Base-by-base conservation (phyloP, 2,888 invertebrate species). In the Odontocerum albicorne region DNA sequence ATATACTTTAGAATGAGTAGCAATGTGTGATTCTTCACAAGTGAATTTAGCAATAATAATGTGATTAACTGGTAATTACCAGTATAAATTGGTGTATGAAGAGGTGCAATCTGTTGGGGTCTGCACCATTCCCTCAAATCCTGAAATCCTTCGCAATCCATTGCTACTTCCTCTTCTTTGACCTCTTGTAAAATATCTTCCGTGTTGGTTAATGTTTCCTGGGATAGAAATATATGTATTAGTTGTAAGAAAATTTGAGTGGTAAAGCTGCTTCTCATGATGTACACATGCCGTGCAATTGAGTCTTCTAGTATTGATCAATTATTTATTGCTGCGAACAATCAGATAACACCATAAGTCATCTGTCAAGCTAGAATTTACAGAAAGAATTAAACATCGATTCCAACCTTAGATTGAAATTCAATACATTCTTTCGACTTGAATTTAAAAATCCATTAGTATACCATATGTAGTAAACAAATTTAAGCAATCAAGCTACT, bases 71-170 rank as follows among this genome's bases (percentile, higher is more conserved):
- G n/a, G n/a, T n/a, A n/a, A n/a, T 39, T 38, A 49, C 49, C 49
- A 55, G 13, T 44, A 38, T 13, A 36, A 73, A 72, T 70, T 76
- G 72, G 67, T 70, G 70, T 72, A 74, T 70, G 42, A 12, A 16
- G 43, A 4, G 16, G 22, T 71, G 74, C 75, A 71, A 77, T 15
- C 7, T 8, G 22, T 17, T 69, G 70, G 74, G 72, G 72, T 76
- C 68, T 38, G 56, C 82, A 84, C 81, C 78, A 84, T 65, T 72
- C 73, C 67, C 75, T 80, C 72, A 87, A 79, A 75, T 86, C 86
- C 79, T 84, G 83, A 77, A 85, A 87, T 75, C 83, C 81, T 73
- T 87, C 87, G 81, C 75, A 80, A 75, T 80, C 69, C 64, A 62
- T 61, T 8, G 10, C 20, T 65, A 59, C 74, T 74, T 74, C 66